Base-by-base conservation (phyloP, 2,113 vertebrate species). In the Chloebia gouldiae region DNA sequence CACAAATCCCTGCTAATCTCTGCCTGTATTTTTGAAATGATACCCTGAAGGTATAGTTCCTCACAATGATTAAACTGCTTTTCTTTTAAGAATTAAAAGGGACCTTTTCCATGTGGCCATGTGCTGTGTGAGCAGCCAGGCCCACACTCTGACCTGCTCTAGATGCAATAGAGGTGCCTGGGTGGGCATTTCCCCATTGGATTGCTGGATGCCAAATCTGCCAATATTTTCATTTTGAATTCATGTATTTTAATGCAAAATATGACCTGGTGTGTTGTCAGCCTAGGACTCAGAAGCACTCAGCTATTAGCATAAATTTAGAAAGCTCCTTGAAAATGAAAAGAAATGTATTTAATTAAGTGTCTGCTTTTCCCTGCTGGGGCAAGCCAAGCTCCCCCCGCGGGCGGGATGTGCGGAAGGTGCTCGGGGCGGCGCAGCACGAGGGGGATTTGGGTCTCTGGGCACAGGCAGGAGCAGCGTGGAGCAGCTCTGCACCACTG, bases 1-100 rank as follows among this genome's bases (percentile, higher is more conserved):
- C 79, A 13, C 96, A 97, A 97, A 98, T 96, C 97, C 97, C 69
- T 30, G 86, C 94, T 95, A 95, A 98, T 97, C 97, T 96, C 95
- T 96, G 95, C 77, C 96, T 95, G 91, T 66, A 86, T 83, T 23
- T 81, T 86, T 95, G 76, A 95, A 96, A 94, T 6, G 47, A 86
- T 72, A 61, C 90, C 95, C 95, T 79, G 85, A 95, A 96, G 94
- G 93, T 91, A 95, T 78, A 95, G 88, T 84, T 96, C 86, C 93
- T 96, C 90, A 94, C 63, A 71, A 77, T 92, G 97, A 96, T 97
- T 96, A 95, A 93, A 92, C 93, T 90, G 76, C 92, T 96, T 97
- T 94, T 81, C 84, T 94, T 97, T 93, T 65, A 85, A 81, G 91
- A 91, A 95, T 90, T 92, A 84, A 95, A 93, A 80, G 65, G 83